Base-by-base conservation (phyloP, 2,797 vertebrate species). In the Oreortyx pictus region DNA sequence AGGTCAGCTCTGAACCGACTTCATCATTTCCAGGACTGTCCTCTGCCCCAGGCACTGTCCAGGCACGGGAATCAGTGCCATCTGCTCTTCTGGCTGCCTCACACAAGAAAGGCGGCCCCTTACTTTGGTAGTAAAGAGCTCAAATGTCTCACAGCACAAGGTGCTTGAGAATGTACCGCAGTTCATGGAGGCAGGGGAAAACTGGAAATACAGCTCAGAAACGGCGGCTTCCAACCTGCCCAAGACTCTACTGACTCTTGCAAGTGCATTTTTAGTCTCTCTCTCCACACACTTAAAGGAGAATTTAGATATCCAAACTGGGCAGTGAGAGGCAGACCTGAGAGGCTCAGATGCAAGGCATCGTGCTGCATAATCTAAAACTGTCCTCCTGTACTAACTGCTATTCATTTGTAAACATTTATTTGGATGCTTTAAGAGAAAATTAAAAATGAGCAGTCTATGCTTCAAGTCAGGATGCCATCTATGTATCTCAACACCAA, bases 201-300 rank as follows among this genome's bases (percentile, higher is more conserved):
- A 31, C 2, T 18, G 56, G 60, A 66, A 73, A 20, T 7, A 7
- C 0, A 0, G 16, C 33, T 29, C 4, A 2, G 8, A 6, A 24
- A 20, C 4, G 4, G 50, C 24, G 68, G 8, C n/a, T 54, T 13
- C 25, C 44, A 6, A 44, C 16, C 9, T 22, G 35, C 14, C 19
- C 33, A 5, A 29, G 17, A 65, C 7, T 29, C 23, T 24, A 6
- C 7, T 24, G 2, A 39, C 8, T 65, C 37, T 31, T 50, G 23
- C 2, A 8, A 14, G 14, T 16, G 6, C 9, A 4, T 1, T 4
- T 11, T 0, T 0, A 71, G 8, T 4, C 49, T 39, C 27, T n/a
- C 25, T 70, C 11, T 35, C 23, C 39, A 22, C 0, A 1, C n/a
- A 24, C 14, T 29, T 18, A 2, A 6, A 0, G 2, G 24, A n/a